Evolutionary conservation across 2,888 invertebrate species (phyloP), one percentile per base, ranked within the genome.

Genomic region (Brachyptera risi): DNA sequence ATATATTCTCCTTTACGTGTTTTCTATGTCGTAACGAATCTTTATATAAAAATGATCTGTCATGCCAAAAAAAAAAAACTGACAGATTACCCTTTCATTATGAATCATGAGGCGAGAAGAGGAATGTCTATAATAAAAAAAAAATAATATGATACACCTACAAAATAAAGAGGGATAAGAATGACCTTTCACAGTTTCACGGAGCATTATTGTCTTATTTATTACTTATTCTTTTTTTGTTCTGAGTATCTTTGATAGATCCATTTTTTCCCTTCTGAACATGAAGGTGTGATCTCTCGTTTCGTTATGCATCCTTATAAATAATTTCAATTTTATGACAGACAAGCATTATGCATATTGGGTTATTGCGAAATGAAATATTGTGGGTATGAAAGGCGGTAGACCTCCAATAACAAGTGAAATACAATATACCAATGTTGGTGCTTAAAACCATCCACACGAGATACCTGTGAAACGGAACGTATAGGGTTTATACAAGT

Each of bases 31-130:
- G 37, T 11, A 54, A 54, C 54, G 54, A 54, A 54, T 54, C 21
- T 13, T n/a, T 47, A 37, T 17, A 54, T 37, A 54, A 54, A 54
- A 37, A 54, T 54, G 54, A 54, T 54, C 54, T 3, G 54, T 54
- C 54, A 54, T 37, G 54, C 54, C n/a, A n/a, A n/a, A 54, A 54
- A n/a, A n/a, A 54, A 54, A 54, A 54, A 54, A 54, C 35, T 54
- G 54, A 54, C 54, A 37, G 54, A 54, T 37, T 54, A 54, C 54
- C 54, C 35, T 31, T 54, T 54, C 35, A 54, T 37, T 54, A 54
- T 54, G 54, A 54, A 17, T 54, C 35, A 26, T 50, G 54, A 35
- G 35, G 54, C 35, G 54, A 2, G 21, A 15, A 15, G 54, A 35
- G 54, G 54, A 54, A 54, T 54, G 54, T 31, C 19, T 47, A 26